Evolutionary conservation across 2,113 vertebrate genomes (phyloP), one percentile per base, ranked within the genome.

Genomic region (Pseudolaguvia tuberculata): DNA sequence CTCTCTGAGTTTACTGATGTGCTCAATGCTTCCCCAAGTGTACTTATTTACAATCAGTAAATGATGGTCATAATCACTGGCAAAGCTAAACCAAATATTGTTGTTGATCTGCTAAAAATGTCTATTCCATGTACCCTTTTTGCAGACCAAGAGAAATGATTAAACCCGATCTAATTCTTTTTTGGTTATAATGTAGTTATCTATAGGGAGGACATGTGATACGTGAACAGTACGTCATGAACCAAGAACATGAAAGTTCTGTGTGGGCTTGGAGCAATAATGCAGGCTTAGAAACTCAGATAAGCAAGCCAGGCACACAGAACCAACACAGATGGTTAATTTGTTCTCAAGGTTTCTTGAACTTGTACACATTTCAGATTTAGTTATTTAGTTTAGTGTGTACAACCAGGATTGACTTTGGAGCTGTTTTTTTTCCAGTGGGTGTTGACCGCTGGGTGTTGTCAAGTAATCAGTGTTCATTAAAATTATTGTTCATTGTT

Each of bases 271-370:
- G n/a, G 10, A 56, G 69, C 23, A 45, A 25, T 3, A 27, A 1
- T 48, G 63, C 42, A 66, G 63, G 23, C 21, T 65, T 42, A 56
- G 51, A n/a, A 35, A 35, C 31, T 35, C 51, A 70, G 68, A 69
- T 69, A 58, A 23, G 27, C 48, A 15, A 14, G n/a, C 69, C 35
- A 56, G 53, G 18, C 73, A 35, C 39, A 39, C 75, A 76, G 75
- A 59, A 45, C 66, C 61, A 76, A 61, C 45, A 76, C 56, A 42
- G 56, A 27, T 52, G 66, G 27, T 70, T 52, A 31, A 61, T 70
- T 48, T 57, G 47, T 59, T 70, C 45, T 58, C 55, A 76, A 61
- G 66, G 53, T 35, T 59, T n/a, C 74, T 70, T 48, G 57, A 23
- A 11, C 29, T 31, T 47, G 15, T 65, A 15, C 35, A 56, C 35